Percentiles rank a stretch among this genome's conserved stretches.
Conservation (phyloP, 2,797 vertebrate genomes). For the Xyrichtys novacula region DNA sequence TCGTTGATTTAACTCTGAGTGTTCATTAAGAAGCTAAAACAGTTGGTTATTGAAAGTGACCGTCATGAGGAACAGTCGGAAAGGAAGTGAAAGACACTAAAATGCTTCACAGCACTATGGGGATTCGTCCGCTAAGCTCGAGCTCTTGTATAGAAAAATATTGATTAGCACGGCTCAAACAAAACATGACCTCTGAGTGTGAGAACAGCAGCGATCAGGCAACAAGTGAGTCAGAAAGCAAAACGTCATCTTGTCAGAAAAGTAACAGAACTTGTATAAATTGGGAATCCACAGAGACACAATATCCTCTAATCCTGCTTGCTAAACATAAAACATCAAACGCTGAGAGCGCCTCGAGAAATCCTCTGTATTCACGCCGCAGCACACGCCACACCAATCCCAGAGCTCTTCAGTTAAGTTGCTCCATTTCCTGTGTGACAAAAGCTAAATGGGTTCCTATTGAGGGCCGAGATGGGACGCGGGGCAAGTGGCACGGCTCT, state of each 20-base stretch:
- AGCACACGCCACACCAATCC: conserved; percentile 49
- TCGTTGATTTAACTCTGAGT: no score
- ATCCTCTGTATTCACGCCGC: conserved; percentile 48
- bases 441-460: conserved; percentile 71
- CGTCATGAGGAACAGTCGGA: background rate
- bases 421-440: conserved; percentile 69
- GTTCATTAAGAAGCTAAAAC: no score
- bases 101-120: background rate
- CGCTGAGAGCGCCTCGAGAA: conserved; percentile 26
- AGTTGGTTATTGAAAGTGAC: background rate
- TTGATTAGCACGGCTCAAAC: background rate
- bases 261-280: conserved; percentile 27
- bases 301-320: conserved; percentile 36
- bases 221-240: conserved; percentile 9
- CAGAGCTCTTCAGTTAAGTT: conserved; percentile 69
- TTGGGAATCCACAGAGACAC: conserved; percentile 16
- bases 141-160: background rate
- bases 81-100: background rate
- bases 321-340: conserved; percentile 51
- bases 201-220: background rate
- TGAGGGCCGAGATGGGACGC: conserved; percentile 65
- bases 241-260: conserved; percentile 21
- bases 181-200: background rate
- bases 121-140: background rate
- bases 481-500: conserved; percentile 57